Evolutionary conservation across 2,888 invertebrate species (phyloP).

Genomic region (Andricus quercusramuli): DNA sequence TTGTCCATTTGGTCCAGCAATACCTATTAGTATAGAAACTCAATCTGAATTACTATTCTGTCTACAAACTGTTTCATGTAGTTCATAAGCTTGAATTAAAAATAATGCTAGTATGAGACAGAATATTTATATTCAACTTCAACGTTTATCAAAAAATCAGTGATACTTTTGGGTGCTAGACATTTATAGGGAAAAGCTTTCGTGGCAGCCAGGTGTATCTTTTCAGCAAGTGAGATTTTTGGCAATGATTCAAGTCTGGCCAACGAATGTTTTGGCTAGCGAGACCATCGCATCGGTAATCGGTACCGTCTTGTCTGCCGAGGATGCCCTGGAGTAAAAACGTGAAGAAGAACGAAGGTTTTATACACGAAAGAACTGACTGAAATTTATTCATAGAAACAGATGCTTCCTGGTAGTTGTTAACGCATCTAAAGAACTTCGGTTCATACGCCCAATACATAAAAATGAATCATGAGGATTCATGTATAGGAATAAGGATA

Average conservation of each 20-base stretch:
- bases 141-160: neutral
- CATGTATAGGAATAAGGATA: no score
- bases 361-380: neutral
- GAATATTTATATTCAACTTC: neutral
- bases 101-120: neutral
- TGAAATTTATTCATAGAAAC: slow-evolving; percentile 18
- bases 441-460: no score
- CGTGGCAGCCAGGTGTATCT: neutral
- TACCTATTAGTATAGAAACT: neutral
- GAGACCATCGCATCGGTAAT: neutral
- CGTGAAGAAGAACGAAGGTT: neutral
- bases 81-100: neutral
- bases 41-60: neutral
- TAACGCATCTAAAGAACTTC: neutral
- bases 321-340: slow-evolving; percentile 3
- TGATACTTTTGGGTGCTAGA: no score
- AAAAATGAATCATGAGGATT: no score
- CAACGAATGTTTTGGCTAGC: slow-evolving; percentile 16
- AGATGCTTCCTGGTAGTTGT: no score
- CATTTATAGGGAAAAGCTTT: neutral
- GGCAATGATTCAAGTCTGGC: slow-evolving; percentile 10
- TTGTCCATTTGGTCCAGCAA: neutral
- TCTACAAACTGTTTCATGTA: neutral
- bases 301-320: slow-evolving; percentile 11
- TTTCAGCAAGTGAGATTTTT: slow-evolving; percentile 9